These are phyloP conservation scores for Daubentonia madagascariensis DNA, from an alignment of 2,113 vertebrate genomes.

Conservation along the genomic window DNA sequence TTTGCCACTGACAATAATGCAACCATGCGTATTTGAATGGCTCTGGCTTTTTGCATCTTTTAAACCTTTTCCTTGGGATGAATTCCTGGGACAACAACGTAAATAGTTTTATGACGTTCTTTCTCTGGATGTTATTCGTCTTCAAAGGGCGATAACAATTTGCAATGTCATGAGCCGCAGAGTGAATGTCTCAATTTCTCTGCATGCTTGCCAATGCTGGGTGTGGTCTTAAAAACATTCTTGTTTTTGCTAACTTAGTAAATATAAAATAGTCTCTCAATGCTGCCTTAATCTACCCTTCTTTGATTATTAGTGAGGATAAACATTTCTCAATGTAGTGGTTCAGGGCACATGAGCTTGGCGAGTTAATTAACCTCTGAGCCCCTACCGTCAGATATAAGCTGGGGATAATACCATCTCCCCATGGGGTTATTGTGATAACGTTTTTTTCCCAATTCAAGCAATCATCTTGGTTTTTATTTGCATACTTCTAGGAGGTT, in stretches of 20 bases:
- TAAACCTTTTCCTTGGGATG: background rate
- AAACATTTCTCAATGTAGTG: background rate
- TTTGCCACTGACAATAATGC: background rate
- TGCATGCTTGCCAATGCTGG: background rate
- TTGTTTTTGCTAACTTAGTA: background rate
- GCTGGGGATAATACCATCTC: background rate
- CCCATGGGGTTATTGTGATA: too few relatives aligned
- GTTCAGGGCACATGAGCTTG: background rate
- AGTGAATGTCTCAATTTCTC: background rate
- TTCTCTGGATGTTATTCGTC: background rate
- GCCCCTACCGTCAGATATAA: background rate
- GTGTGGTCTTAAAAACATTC: background rate
- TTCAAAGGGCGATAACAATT: background rate
- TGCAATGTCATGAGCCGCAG: rapidly evolving
- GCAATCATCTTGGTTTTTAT: background rate
- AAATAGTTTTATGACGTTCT: background rate
- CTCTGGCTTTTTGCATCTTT: background rate
- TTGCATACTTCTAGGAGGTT: background rate
- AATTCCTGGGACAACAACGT: background rate
- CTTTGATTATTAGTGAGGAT: background rate
- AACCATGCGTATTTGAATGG: rapidly evolving
- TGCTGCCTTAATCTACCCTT: background rate
- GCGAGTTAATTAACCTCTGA: background rate
- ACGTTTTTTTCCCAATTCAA: background rate
- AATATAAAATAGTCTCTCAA: background rate